Base-by-base conservation (phyloP, 2,797 vertebrate genomes). In the Melanotaenia trifasciata region DNA sequence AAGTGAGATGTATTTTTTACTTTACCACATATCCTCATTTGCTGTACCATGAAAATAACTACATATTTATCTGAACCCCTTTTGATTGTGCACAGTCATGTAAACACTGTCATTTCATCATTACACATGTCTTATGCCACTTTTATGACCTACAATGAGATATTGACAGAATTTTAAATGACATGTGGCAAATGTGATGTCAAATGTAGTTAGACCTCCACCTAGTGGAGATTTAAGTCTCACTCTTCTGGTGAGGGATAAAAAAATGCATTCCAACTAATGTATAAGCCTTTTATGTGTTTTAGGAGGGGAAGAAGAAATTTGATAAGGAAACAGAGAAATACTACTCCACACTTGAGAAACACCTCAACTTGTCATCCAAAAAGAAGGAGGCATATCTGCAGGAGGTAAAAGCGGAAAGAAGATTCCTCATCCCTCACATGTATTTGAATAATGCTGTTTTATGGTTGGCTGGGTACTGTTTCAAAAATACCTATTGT, bases 281-380 rank as follows among this genome's bases (percentile, higher is more conserved):
- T 32, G 4, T 75, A 58, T 71, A 64, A 67, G 58, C 68, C 58
- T 73, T 81, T 74, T 6, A 26, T 84, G 59, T 84, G 47, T 85
- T 22, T 80, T 62, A 91, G 98, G 98, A 99, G 80, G 98, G 96
- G 84, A 99, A 98, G 92, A 99, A 99, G 95, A 99, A 99, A 86
- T 99, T 99, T 80, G 97, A 99, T 94, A 99, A 99, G 87, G 98
- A 99, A 91, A 98, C 97, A 24, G 98, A 99, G 88, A 99, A 98
- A 91, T 99, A 98, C 86, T 98, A 98, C 88, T 97, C 96, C 51
- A 95, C 96, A 30, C 94, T 99, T 79, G 98, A 99, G 89, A 98
- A 97, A 86, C 98, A 99, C 90, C 95, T 99, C 92, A 97, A 94
- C 95, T 86, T 99, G 87, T 99, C 98, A 60, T 97, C 97, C 68